Evolutionary conservation across 2,888 invertebrate species (phyloP).

Genomic region (Drosophila colorata): DNA sequence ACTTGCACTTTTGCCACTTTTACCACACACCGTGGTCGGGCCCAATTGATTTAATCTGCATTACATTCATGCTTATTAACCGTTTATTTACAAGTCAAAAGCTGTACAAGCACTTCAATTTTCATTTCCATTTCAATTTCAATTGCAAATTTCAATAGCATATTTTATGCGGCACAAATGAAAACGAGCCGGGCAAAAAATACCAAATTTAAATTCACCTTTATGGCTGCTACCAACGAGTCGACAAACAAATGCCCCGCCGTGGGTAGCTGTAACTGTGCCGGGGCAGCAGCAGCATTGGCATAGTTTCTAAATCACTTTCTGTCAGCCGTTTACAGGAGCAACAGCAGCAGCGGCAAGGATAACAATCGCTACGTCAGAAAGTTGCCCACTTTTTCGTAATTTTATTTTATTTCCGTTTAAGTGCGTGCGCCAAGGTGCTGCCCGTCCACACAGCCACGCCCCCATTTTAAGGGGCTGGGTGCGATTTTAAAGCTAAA

Average conservation of each 20-base stretch:
- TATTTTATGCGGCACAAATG: constrained; percentile 43
- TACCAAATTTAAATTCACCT: constrained; percentile 75
- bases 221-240: constrained; percentile 63
- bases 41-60: constrained; percentile 20
- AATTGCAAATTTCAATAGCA: constrained; percentile 50
- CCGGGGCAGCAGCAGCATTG: constrained; percentile 27
- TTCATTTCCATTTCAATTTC: constrained; percentile 56
- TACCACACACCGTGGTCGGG: neutral
- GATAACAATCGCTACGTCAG: constrained; percentile 78
- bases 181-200: constrained; percentile 38
- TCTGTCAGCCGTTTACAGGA: constrained; percentile 70
- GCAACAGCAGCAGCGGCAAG: constrained; percentile 42
- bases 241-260: constrained; percentile 45
- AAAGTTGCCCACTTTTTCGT: constrained; percentile 81
- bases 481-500: constrained; percentile 78
- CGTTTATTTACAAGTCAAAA: constrained; percentile 34
- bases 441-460: constrained; percentile 18
- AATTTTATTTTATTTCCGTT: constrained; percentile 80
- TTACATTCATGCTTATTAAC: constrained; percentile 14
- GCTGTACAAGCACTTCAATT: constrained; percentile 27
- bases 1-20: neutral
- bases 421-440: constrained; percentile 69
- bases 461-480: neutral
- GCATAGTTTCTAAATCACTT: constrained; percentile 80
- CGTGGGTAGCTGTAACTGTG: constrained; percentile 19